A percentile compares a stretch with the other conserved stretches of the same genome.
Conservation (phyloP, 2,888 invertebrate genomes). For the Tuta absoluta region DNA sequence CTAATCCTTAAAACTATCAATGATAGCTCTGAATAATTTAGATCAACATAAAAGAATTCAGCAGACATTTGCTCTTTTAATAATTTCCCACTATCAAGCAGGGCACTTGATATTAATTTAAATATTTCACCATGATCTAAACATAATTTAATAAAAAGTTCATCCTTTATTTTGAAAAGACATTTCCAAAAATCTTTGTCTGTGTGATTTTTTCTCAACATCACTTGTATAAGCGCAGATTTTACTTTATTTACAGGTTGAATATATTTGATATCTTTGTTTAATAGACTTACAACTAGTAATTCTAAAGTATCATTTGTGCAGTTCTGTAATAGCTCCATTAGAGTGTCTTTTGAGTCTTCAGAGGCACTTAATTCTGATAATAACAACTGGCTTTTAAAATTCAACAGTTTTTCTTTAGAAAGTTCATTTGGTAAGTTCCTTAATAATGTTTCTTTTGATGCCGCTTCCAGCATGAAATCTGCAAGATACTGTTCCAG, state of each 20-base stretch:
- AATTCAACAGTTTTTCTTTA: conserved; percentile 51
- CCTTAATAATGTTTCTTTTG: conserved; percentile 59
- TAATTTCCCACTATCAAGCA: conserved; percentile 64
- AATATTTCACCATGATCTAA: conserved; percentile 56
- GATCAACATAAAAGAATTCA: conserved; percentile 69
- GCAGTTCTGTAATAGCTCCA: conserved; percentile 50
- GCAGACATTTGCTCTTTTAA: conserved; percentile 60
- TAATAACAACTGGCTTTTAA: conserved; percentile 60
- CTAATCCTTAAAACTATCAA: conserved; percentile 66
- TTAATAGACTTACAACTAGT: conserved; percentile 57
- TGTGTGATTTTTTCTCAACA: conserved; percentile 46
- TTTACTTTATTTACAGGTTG: conserved; percentile 45
- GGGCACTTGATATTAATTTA: conserved; percentile 58
- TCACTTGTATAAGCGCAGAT: conserved; percentile 45
- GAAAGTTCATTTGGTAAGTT: conserved; percentile 52
- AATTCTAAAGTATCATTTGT: conserved; percentile 53
- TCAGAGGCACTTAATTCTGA: conserved; percentile 46
- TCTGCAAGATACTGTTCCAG: conserved; percentile 60
- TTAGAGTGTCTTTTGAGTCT: conserved; percentile 42
- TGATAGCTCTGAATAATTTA: conserved; percentile 76
- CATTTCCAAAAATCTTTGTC: conserved; percentile 61
- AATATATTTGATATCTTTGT: conserved; percentile 46
- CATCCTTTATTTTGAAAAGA: conserved; percentile 53
- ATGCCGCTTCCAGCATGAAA: conserved; percentile 66
- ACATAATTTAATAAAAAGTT: conserved; percentile 56